Evolutionary conservation across 2,888 invertebrate species (phyloP), one percentile per base, ranked within the genome.

Genomic region (Thecophora atra): DNA sequence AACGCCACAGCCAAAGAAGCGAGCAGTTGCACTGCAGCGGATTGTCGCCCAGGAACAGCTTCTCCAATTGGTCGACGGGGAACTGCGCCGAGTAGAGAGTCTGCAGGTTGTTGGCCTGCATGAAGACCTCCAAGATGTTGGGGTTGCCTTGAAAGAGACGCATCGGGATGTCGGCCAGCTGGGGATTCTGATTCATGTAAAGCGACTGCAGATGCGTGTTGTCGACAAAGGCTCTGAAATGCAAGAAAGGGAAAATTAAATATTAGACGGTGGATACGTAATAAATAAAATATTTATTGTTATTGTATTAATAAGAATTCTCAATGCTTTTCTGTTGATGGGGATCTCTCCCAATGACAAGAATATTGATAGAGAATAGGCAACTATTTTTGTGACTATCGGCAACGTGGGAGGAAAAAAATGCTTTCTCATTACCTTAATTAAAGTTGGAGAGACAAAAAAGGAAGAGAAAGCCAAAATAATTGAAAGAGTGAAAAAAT

Each of bases 21-120:
- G 95, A 94, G 83, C 96, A 96, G 86, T 96, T 96, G 87, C 96
- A 96, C 74, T 91, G 89, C 76, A 96, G 89, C 0, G 95, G 95
- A 87, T 96, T 95, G 42, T 94, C 94, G 44, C 93, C 93, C 69
- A 96, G 88, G 77, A 92, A 91, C 44, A 96, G 88, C 73, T 90
- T 90, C 81, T 91, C 89, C 78, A 96, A 87, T 78, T 92, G 91
- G 82, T 95, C 94, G 79, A 95, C 89, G 42, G 94, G 95, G 81
- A 94, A 94, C 84, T 94, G 93, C 37, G 92, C 92, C 0, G 93
- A 93, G 82, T 93, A 94, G 11, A 95, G 87, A 1, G 92, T 91
- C 78, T 90, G 90, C 74, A 95, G 86, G 65, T 91, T 91, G 85
- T 94, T 94, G 78, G 92, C 92, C 76, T 91, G 90, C 83, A 95